Conservation (phyloP, 2,113 vertebrate species). For the Hylia prasina region DNA sequence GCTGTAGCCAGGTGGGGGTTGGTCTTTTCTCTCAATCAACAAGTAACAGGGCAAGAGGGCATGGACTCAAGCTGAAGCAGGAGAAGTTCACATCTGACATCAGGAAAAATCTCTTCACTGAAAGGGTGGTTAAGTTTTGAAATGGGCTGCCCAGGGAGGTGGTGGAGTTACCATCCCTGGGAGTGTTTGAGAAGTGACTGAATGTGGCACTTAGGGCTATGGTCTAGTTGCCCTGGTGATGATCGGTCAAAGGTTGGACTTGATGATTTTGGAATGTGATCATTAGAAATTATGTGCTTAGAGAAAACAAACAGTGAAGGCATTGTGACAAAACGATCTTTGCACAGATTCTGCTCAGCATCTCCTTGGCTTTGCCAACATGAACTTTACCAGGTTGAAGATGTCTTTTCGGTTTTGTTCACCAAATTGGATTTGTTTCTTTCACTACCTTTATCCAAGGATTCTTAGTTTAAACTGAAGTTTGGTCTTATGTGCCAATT, state of each 20-base stretch:
- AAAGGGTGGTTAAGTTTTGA: neutral
- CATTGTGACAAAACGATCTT: neutral
- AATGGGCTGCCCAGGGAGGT: neutral
- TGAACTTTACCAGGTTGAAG: neutral
- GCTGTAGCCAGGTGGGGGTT: neutral
- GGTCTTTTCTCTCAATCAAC: neutral
- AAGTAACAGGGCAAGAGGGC: neutral
- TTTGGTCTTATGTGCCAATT: neutral
- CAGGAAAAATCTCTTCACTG: neutral
- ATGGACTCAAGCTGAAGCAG: neutral
- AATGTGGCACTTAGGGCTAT: neutral
- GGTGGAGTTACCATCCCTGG: neutral
- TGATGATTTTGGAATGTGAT: neutral
- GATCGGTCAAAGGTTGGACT: fast-evolving
- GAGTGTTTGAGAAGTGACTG: neutral
- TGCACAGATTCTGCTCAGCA: neutral
- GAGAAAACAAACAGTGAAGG: neutral
- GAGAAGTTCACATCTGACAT: neutral
- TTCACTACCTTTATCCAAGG: neutral
- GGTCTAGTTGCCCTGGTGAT: neutral
- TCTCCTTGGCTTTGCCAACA: neutral
- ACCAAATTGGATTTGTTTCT: neutral
- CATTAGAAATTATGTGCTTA: neutral
- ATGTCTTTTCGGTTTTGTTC: neutral
- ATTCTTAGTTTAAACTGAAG: neutral